These are phyloP conservation scores for Craniophora ligustri DNA, from an alignment of 2,888 invertebrate species.

Conservation along the genomic window DNA sequence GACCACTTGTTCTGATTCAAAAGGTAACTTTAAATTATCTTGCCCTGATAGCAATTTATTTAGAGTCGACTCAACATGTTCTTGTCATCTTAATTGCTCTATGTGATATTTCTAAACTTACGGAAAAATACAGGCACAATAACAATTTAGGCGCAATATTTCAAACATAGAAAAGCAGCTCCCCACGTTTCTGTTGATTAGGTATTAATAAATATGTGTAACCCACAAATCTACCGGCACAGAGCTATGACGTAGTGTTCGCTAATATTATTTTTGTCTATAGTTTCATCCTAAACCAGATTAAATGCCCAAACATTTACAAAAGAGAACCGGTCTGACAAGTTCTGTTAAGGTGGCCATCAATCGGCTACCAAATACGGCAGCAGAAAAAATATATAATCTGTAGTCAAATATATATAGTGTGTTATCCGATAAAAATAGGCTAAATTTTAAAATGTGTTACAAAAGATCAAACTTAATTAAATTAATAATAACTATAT, in stretches of 20 bases:
- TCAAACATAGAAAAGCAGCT: too few relatives aligned
- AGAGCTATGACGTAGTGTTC: constrained; percentile 5
- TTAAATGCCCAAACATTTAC: constrained; percentile 30
- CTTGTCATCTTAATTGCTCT: too few relatives aligned
- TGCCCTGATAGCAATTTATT: too few relatives aligned
- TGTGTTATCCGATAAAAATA: not conserved
- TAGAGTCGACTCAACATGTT: too few relatives aligned
- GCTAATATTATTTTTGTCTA: constrained; percentile 17
- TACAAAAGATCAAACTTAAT: too few relatives aligned
- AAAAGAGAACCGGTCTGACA: constrained; percentile 31
- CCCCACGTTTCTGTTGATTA: too few relatives aligned
- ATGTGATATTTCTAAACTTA: too few relatives aligned
- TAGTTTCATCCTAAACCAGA: constrained; percentile 30
- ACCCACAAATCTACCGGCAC: not conserved
- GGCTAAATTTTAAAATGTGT: not conserved
- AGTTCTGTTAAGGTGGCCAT: constrained; percentile 22
- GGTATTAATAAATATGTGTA: not conserved
- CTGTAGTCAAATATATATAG: constrained; percentile 3
- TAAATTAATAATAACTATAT: too few relatives aligned
- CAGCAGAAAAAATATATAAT: constrained; percentile 1
- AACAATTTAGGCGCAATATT: too few relatives aligned
- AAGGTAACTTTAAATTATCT: not conserved
- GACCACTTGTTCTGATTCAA: not conserved
- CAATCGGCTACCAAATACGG: constrained; percentile 27
- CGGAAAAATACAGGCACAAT: too few relatives aligned